Conservation (phyloP, 2,797 vertebrate species). For the Propithecus perrieri region DNA sequence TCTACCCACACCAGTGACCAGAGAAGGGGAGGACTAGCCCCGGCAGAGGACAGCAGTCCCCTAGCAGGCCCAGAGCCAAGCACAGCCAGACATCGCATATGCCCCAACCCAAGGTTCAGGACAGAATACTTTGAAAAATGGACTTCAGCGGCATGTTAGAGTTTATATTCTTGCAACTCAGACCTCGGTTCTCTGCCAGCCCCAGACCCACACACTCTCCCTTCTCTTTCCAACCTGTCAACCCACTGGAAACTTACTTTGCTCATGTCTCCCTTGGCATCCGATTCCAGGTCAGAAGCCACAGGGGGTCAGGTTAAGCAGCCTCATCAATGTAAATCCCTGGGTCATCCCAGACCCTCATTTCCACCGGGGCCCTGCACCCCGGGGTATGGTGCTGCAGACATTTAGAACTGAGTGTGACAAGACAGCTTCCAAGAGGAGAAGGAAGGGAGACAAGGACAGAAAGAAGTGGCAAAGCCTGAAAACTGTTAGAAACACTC, state of each 20-base stretch:
- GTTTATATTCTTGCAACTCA: background rate
- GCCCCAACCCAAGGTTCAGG: background rate
- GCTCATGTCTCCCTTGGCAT: background rate
- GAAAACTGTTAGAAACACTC: slow-evolving; percentile 2
- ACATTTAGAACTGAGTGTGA: background rate
- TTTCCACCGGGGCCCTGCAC: background rate
- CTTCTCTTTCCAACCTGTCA: background rate
- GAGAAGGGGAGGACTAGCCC: background rate
- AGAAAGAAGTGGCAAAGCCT: background rate
- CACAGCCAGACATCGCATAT: background rate
- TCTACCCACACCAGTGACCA: background rate
- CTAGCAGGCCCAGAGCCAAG: background rate
- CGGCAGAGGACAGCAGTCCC: background rate
- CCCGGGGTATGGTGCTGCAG: background rate
- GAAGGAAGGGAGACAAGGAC: background rate
- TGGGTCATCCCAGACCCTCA: background rate
- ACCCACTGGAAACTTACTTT: background rate
- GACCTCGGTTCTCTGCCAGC: background rate
- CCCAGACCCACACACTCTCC: background rate
- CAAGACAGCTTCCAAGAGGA: background rate
- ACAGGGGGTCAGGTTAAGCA: background rate
- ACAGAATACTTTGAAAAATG: background rate
- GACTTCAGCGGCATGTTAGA: background rate
- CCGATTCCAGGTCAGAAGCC: background rate
- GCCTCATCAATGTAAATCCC: background rate